A percentile compares a stretch with the other conserved stretches of the same genome.
phyloP scores from a whole-genome alignment of 2,888 invertebrate species.

The Sepioteuthis lessoniana region DNA sequence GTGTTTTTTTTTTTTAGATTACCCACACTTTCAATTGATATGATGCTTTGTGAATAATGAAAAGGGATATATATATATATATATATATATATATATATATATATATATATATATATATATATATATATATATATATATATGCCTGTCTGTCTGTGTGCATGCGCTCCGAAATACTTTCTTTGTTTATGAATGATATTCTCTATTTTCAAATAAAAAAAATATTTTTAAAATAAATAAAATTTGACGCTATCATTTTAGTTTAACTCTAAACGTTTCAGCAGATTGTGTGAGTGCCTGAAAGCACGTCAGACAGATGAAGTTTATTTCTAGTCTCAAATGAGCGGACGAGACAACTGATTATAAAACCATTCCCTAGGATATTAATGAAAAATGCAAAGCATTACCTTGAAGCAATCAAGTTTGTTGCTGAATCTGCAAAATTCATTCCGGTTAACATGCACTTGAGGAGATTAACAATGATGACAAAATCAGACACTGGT shows the following conservation, averaged over 20 bases:
- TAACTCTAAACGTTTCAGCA: neutral
- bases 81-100: too few relatives aligned
- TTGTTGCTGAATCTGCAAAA: neutral
- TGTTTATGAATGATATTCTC: too few relatives aligned
- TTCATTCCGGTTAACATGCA: neutral
- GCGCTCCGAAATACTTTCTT: too few relatives aligned
- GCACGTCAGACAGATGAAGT: neutral
- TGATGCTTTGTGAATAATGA: too few relatives aligned
- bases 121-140: too few relatives aligned
- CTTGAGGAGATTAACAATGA: conserved; percentile 18
- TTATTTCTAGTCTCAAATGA: neutral
- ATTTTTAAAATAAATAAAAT: neutral
- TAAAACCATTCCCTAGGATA: neutral
- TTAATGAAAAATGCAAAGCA: neutral
- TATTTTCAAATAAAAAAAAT: neutral
- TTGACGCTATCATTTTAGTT: neutral
- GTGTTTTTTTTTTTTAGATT: too few relatives aligned
- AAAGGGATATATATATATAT: too few relatives aligned
- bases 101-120: too few relatives aligned
- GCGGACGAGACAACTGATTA: neutral
- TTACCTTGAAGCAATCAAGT: neutral
- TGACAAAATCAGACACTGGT: neutral
- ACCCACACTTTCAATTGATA: too few relatives aligned
- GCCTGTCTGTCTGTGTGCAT: too few relatives aligned
- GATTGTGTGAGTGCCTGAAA: neutral